Conservation (phyloP, 1,140 invertebrate genomes). For the Bradysia coprophila region DNA sequence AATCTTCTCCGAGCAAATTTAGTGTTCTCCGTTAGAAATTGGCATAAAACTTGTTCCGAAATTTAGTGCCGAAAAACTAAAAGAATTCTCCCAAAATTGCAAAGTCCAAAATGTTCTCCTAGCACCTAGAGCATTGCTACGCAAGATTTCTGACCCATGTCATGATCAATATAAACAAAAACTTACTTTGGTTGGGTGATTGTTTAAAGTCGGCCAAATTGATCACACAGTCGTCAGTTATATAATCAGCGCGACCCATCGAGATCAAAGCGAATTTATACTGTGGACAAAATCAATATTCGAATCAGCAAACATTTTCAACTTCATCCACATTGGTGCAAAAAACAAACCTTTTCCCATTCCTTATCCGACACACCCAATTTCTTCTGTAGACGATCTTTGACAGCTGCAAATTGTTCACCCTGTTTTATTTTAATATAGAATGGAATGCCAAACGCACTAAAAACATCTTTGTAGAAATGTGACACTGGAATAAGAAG, state of each 20-base stretch:
- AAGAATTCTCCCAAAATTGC: background rate
- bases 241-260: slow-evolving; percentile 62
- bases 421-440: slow-evolving; percentile 81
- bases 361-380: slow-evolving; percentile 94
- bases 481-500: slow-evolving; percentile 90
- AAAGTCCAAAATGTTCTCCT: no score
- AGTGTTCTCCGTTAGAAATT: slow-evolving; percentile 75
- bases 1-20: no score
- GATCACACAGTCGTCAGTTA: slow-evolving; percentile 61
- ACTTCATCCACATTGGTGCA: slow-evolving; percentile 3
- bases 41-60: slow-evolving; percentile 66
- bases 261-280: slow-evolving; percentile 87
- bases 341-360: slow-evolving; percentile 74
- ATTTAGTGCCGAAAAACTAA: background rate
- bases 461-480: slow-evolving; percentile 92
- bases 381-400: slow-evolving; percentile 84
- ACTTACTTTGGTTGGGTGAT: slow-evolving; percentile 40
- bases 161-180: background rate
- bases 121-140: no score
- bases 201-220: slow-evolving; percentile 55
- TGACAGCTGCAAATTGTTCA: slow-evolving; percentile 74
- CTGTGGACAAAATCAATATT: slow-evolving; percentile 20
- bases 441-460: slow-evolving; percentile 97
- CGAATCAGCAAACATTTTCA: background rate
- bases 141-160: background rate